These are phyloP conservation scores for Himalopsyche kuldschensis DNA, from an alignment of 2,888 invertebrate genomes.

Conservation along the genomic window DNA sequence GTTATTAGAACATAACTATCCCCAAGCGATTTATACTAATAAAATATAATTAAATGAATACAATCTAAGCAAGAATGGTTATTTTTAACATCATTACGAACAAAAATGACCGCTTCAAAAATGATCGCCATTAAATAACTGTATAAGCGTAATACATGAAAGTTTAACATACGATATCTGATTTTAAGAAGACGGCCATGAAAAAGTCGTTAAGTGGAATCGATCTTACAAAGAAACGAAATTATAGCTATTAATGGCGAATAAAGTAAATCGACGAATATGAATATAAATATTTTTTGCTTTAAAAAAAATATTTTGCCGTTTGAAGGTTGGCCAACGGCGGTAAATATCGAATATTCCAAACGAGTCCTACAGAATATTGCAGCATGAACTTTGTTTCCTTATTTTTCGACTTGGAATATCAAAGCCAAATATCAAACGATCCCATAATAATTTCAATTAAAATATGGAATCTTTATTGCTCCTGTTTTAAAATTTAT, in stretches of 20 bases:
- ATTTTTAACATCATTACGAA: neutral
- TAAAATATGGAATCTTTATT: no score
- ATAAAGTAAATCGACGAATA: neutral
- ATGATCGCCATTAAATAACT: neutral
- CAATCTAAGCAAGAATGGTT: neutral
- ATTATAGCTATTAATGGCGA: neutral
- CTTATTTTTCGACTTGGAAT: no score
- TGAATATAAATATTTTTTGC: neutral
- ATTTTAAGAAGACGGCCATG: neutral
- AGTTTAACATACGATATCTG: neutral
- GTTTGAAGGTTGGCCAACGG: neutral
- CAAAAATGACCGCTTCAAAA: neutral
- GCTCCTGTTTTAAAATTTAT: no score
- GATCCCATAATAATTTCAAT: no score
- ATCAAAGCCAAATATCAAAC: no score
- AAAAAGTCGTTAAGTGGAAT: neutral
- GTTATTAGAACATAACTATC: no score
- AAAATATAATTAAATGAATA: neutral
- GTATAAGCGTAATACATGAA: neutral
- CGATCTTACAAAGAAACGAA: neutral
- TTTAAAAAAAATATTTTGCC: neutral
- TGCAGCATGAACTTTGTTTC: neutral
- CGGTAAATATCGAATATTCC: neutral
- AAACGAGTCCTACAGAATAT: neutral
- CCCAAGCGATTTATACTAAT: no score